A percentile compares a stretch with the other conserved stretches of the same genome.
Conservation (phyloP, 2,113 vertebrate genomes). For the Gallinago media region DNA sequence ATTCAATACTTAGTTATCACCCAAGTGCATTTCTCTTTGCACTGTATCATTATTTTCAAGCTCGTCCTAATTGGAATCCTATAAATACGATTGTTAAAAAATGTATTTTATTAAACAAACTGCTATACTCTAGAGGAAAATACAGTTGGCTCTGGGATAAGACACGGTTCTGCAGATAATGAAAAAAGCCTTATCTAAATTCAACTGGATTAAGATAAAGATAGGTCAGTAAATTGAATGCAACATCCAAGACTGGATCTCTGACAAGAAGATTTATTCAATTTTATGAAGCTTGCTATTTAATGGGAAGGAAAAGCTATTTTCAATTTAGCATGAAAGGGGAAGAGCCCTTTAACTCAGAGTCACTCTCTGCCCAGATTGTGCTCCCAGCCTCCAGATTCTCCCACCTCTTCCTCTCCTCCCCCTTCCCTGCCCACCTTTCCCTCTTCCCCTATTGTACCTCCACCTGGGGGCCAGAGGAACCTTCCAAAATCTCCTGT, state of each 20-base stretch:
- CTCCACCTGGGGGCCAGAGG: background rate
- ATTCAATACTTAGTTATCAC: background rate
- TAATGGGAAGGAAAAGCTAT: background rate
- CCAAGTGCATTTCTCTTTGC: background rate
- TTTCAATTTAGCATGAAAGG: background rate
- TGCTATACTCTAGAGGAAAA: background rate
- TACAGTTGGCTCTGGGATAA: background rate
- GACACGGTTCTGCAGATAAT: background rate
- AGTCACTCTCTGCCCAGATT: background rate
- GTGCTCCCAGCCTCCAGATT: background rate
- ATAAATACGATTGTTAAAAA: background rate
- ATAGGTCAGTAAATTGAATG: background rate
- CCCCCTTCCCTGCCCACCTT: background rate
- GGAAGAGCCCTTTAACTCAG: background rate
- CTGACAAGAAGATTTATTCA: background rate
- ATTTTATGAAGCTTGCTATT: background rate
- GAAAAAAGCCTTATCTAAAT: background rate
- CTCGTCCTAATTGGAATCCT: background rate
- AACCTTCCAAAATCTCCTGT: background rate
- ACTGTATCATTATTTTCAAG: background rate
- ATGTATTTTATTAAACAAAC: background rate
- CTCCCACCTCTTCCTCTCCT: background rate
- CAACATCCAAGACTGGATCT: background rate
- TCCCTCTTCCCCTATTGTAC: background rate
- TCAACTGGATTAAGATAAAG: background rate